Percentiles rank a stretch among this genome's conserved stretches.
phyloP scores from a whole-genome alignment of 2,797 vertebrate genomes.

The Phoebastria nigripes region DNA sequence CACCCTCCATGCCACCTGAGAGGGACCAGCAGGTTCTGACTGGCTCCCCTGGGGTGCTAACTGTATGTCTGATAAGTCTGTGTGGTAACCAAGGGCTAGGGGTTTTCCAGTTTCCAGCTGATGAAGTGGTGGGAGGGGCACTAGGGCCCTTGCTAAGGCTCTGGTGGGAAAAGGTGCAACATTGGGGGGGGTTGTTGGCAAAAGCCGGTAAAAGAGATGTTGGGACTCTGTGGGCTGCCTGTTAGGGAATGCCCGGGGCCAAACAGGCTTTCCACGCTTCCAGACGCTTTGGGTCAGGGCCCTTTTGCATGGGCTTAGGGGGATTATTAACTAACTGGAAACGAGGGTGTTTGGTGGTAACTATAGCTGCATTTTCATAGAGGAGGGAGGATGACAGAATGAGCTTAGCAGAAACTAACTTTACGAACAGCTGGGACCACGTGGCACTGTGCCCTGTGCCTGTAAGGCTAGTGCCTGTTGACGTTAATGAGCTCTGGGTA shows the following conservation, averaged over 20 bases:
- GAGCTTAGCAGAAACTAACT: background rate
- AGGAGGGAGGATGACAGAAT: background rate
- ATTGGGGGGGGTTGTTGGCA: background rate
- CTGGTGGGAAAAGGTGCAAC: background rate
- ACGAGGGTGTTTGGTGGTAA: background rate
- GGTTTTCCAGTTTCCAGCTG: background rate
- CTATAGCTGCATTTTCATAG: background rate
- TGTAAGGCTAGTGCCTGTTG: background rate
- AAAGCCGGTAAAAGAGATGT: background rate
- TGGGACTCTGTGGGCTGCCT: background rate
- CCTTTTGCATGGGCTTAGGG: background rate
- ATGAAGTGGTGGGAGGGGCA: background rate
- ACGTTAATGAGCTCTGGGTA: background rate
- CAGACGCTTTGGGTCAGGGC: background rate
- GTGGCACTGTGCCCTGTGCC: background rate
- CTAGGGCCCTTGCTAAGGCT: background rate
- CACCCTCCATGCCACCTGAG: background rate
- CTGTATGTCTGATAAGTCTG: background rate
- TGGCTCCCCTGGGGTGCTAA: background rate
- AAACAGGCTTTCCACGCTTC: background rate
- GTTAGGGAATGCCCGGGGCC: background rate
- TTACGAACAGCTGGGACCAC: rapidly evolving
- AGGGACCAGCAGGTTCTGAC: background rate
- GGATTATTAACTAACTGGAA: background rate
- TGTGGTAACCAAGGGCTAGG: background rate